Conservation (phyloP, 2,797 vertebrate genomes). For the Gadopsis marmoratus region DNA sequence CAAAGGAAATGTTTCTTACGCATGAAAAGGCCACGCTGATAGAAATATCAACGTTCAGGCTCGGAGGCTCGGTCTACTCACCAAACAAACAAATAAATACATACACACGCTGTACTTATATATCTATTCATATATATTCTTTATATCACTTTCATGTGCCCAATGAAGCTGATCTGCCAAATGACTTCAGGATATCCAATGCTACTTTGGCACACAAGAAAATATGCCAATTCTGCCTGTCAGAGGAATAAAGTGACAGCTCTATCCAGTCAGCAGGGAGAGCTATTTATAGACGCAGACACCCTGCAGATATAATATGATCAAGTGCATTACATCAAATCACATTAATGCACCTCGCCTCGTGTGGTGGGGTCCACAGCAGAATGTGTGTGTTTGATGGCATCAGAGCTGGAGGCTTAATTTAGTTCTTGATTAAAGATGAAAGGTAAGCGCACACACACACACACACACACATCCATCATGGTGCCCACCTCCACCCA, state of each 20-base stretch:
- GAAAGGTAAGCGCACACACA: conserved; percentile 17
- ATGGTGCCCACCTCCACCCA: neutral
- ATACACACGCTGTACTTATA: too few relatives aligned
- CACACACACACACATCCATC: too few relatives aligned
- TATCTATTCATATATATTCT: too few relatives aligned
- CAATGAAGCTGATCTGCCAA: neutral
- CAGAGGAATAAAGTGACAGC: conserved; percentile 16
- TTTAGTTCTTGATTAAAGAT: conserved; percentile 43
- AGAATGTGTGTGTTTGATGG: conserved; percentile 13
- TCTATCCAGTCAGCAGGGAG: conserved; percentile 11
- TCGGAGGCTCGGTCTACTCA: too few relatives aligned
- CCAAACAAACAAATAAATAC: too few relatives aligned
- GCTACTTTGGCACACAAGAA: neutral
- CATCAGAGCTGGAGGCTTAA: conserved; percentile 31
- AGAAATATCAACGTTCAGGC: too few relatives aligned
- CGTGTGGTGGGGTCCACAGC: conserved; percentile 17
- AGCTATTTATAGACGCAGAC: conserved; percentile 42
- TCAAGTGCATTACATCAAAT: conserved; percentile 55
- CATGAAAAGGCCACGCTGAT: too few relatives aligned
- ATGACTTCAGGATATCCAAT: neutral
- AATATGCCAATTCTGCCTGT: neutral
- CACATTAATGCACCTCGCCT: conserved; percentile 35
- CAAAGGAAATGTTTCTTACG: too few relatives aligned
- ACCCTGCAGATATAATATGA: conserved; percentile 33
- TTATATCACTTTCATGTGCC: neutral